Percentiles rank a stretch among this genome's conserved stretches.
Evolutionary conservation across 2,888 invertebrate genomes (phyloP).

Genomic region (Uloborus plumipes): DNA sequence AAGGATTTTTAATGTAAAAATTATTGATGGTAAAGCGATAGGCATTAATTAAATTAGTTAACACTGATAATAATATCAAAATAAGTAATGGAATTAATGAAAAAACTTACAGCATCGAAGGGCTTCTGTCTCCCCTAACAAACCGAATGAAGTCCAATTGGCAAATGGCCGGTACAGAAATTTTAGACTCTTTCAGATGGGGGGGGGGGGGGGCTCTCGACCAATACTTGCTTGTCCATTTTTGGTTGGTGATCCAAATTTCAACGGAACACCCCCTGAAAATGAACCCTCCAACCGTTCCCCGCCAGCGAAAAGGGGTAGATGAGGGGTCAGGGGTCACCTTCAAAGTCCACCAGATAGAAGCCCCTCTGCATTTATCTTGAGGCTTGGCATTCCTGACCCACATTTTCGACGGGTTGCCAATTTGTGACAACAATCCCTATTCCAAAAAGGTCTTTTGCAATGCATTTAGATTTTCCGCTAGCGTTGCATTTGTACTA

Average conservation of each 20-base stretch:
- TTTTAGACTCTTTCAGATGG: slow-evolving; percentile 8
- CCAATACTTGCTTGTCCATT: not conserved
- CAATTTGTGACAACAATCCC: slow-evolving; percentile 20
- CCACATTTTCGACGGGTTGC: slow-evolving; percentile 24
- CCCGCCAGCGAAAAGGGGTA: slow-evolving; percentile 36
- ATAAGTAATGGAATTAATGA: too few relatives aligned
- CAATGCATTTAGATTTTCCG: too few relatives aligned
- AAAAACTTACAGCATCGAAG: too few relatives aligned
- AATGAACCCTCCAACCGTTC: not conserved
- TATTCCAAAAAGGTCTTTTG: not conserved
- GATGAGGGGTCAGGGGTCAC: slow-evolving; percentile 9
- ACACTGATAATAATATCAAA: too few relatives aligned
- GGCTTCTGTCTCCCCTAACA: not conserved
- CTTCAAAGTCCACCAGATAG: slow-evolving; percentile 1
- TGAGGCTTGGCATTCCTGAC: slow-evolving; percentile 11
- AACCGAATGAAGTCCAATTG: not conserved
- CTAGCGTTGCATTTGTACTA: too few relatives aligned
- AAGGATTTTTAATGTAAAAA: too few relatives aligned
- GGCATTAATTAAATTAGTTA: too few relatives aligned
- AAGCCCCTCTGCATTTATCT: slow-evolving; percentile 14
- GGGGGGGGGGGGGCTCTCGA: not conserved
- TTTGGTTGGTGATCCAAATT: slow-evolving; percentile 1
- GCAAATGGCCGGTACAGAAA: slow-evolving; percentile 26
- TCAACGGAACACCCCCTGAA: slow-evolving; percentile 16
- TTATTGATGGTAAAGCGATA: too few relatives aligned